Conservation (phyloP, 2,888 invertebrate genomes). For the Drosophila formosana region DNA sequence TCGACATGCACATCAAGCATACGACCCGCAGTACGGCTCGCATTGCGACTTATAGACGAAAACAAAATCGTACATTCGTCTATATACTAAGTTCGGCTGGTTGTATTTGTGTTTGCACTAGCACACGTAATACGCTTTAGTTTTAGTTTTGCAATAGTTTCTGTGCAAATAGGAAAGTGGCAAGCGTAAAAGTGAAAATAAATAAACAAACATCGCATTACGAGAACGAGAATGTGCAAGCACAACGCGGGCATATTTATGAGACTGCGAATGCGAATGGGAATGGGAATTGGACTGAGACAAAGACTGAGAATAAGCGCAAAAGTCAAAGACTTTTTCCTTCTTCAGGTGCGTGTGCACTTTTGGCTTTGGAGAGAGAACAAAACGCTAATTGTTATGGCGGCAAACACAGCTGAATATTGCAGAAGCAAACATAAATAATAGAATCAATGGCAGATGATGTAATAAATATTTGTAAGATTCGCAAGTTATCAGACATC, state of each 20-base stretch:
- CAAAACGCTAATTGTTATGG: neutral
- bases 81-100: constrained; percentile 18
- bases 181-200: constrained; percentile 69
- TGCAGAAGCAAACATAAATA: neutral
- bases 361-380: neutral
- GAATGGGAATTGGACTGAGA: constrained; percentile 6
- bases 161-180: constrained; percentile 59
- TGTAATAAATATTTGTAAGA: neutral
- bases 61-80: constrained; percentile 32
- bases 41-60: constrained; percentile 42
- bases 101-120: constrained; percentile 37
- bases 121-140: constrained; percentile 62
- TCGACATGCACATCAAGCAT: constrained; percentile 66
- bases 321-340: constrained; percentile 23
- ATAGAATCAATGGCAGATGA: neutral
- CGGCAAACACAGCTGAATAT: neutral
- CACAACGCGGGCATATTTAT: neutral
- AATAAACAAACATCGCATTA: constrained; percentile 58
- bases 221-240: constrained; percentile 13
- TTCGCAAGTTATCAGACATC: neutral
- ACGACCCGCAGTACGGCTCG: constrained; percentile 55
- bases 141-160: constrained; percentile 58
- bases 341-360: constrained; percentile 22
- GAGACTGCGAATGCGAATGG: constrained; percentile 10
- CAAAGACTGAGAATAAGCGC: constrained; percentile 8